These are phyloP conservation scores for Pharmacophagus antenor DNA, from an alignment of 2,888 invertebrate species.

Conservation along the genomic window DNA sequence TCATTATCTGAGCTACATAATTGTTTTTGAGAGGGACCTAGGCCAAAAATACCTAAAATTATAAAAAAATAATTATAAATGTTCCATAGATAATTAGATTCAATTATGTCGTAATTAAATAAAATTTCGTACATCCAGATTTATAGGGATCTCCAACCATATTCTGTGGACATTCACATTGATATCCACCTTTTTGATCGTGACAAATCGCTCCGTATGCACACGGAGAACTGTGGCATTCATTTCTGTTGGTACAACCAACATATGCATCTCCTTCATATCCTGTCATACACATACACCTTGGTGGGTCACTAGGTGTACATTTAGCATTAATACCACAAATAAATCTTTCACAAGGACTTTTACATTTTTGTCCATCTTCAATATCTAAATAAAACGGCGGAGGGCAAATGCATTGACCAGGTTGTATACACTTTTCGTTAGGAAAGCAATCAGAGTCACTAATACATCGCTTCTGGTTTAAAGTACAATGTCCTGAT, in stretches of 20 bases:
- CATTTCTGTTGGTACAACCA: constrained; percentile 92
- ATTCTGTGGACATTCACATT: constrained; percentile 91
- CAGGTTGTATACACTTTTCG: constrained; percentile 95
- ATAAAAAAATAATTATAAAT: constrained; percentile 17
- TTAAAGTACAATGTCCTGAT: constrained; percentile 89
- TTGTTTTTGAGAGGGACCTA: constrained; percentile 79
- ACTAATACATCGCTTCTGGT: constrained; percentile 89
- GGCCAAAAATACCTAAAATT: constrained; percentile 56
- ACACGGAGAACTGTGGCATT: constrained; percentile 91
- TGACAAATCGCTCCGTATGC: constrained; percentile 94
- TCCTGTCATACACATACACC: constrained; percentile 92
- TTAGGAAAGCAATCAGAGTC: constrained; percentile 92
- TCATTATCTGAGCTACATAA: constrained; percentile 87
- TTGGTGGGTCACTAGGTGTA: constrained; percentile 93
- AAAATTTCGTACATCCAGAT: constrained; percentile 84
- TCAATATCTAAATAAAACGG: constrained; percentile 92
- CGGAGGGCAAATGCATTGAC: constrained; percentile 94
- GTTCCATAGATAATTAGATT: neutral
- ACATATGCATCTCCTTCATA: constrained; percentile 92
- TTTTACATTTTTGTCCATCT: constrained; percentile 93
- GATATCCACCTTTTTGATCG: constrained; percentile 91
- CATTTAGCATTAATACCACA: constrained; percentile 96
- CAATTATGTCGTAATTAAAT: neutral
- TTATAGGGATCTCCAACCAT: constrained; percentile 93
- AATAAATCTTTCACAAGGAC: constrained; percentile 93